Base-by-base conservation (phyloP, 1,140 invertebrate genomes). In the Apolygus lucorum region DNA sequence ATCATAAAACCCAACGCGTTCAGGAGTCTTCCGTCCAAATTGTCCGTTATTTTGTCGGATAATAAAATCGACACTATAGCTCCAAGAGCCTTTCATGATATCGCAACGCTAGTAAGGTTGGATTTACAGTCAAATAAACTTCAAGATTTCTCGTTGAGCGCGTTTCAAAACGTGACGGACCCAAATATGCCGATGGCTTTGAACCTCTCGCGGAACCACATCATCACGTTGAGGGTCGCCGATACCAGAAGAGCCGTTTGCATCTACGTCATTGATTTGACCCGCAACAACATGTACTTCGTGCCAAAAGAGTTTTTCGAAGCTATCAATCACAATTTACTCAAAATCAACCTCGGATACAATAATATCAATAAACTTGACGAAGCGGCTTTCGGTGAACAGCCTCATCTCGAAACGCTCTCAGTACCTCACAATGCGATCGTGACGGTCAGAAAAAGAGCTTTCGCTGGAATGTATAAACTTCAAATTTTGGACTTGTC, bases 401-500 rank as follows among this genome's bases (percentile, higher is more conserved):
- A 90, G 17, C 79, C 82, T 34, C 81, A 83, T 68, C 79, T 93
- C 70, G 90, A 93, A 78, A 85, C 87, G 52, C 77, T 94, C 34
- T 88, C 87, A 72, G 77, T 94, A 34, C 82, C 87, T 67, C 84
- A 89, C 74, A 94, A 94, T 76, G 84, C 83, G 68, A 85, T 94
- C 63, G 83, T 84, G 71, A 78, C 83, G n/a, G 77, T 94, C 63
- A 84, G 87, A 76, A 85, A 87, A 75, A 85, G 89, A 77, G 87
- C 90, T 14, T 91, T 92, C 75, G 83, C 84, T 71, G 88, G 88
- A 17, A 75, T 93, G 14, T 81, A 84, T 52, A 85, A 84, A 49
- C 77, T 95, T 8, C 90, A 93, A 77, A 84, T 88, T 67, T 76
- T 95, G 14, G 90, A 95, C 77, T 77, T 95, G 0, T 90, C 88